These are phyloP conservation scores for Atopsyche davidsoni DNA, from an alignment of 1,140 invertebrate species.

Conservation along the genomic window DNA sequence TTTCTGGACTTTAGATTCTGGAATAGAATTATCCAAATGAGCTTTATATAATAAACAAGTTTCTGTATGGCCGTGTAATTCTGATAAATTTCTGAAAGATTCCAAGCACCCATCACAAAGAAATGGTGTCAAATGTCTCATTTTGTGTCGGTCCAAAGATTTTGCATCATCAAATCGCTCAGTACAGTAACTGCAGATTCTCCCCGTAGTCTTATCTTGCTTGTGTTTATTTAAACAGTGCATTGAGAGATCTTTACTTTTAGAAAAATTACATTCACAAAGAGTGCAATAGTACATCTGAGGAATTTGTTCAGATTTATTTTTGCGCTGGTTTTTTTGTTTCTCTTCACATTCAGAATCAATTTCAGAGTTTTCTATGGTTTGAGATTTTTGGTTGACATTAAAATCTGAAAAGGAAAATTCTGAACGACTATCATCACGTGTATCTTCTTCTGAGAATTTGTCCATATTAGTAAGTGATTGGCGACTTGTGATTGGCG, in stretches of 20 bases:
- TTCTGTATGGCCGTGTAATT: conserved; percentile 34
- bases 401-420: too few species aligned
- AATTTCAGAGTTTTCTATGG: too few species aligned
- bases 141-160: conserved; percentile 40
- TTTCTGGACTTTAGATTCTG: background rate
- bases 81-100: conserved; percentile 36
- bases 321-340: too few species aligned
- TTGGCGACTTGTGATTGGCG: too few species aligned
- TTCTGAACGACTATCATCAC: too few species aligned
- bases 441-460: too few species aligned
- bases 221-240: conserved; percentile 38
- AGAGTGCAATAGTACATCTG: conserved; percentile 34
- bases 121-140: conserved; percentile 40
- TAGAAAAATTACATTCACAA: conserved; percentile 41
- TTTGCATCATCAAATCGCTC: conserved; percentile 45
- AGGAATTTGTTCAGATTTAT: background rate
- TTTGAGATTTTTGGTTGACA: too few species aligned
- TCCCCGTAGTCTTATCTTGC: conserved; percentile 34
- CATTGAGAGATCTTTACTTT: conserved; percentile 34
- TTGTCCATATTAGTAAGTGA: too few species aligned
- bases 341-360: too few species aligned
- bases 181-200: conserved; percentile 45
- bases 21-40: background rate
- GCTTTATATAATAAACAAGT: conserved; percentile 1
- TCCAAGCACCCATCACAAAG: conserved; percentile 46